Percentiles rank a stretch among this genome's conserved stretches.
These are phyloP conservation scores for Athrips mouffetella DNA, from an alignment of 2,888 invertebrate genomes.

Conservation along the genomic window DNA sequence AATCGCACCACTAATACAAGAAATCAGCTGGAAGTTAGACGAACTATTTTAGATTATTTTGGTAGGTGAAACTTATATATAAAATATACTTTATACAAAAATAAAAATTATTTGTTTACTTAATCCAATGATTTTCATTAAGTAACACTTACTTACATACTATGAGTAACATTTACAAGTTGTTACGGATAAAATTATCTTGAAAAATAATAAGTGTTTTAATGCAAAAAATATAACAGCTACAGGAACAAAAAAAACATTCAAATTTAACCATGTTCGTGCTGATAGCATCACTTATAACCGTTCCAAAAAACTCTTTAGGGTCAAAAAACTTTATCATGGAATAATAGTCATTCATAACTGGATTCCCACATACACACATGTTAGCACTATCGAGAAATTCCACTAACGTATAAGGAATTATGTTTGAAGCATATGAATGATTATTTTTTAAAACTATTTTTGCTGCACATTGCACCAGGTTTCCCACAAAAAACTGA, in stretches of 20 bases:
- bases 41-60: constrained; percentile 44
- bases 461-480: constrained; percentile 77
- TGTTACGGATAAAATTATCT: no score
- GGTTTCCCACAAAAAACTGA: constrained; percentile 64
- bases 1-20: constrained; percentile 77
- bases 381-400: constrained; percentile 80
- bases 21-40: constrained; percentile 78
- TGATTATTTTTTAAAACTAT: constrained; percentile 71
- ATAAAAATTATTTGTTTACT: constrained; percentile 16
- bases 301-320: constrained; percentile 56
- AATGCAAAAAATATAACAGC: no score
- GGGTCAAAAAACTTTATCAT: constrained; percentile 53
- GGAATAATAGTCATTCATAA: constrained; percentile 46
- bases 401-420: constrained; percentile 79
- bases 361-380: constrained; percentile 80
- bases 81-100: constrained; percentile 5
- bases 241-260: constrained; percentile 80
- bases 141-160: no score
- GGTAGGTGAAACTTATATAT: background rate
- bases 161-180: no score
- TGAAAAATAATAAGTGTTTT: no score
- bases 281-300: constrained; percentile 54
- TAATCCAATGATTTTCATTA: constrained; percentile 9
- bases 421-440: constrained; percentile 74
- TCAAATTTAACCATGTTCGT: constrained; percentile 70